Percentiles rank a stretch among this genome's conserved stretches.
phyloP scores from a whole-genome alignment of 1,140 invertebrate species.

The Theocolax elegans region DNA sequence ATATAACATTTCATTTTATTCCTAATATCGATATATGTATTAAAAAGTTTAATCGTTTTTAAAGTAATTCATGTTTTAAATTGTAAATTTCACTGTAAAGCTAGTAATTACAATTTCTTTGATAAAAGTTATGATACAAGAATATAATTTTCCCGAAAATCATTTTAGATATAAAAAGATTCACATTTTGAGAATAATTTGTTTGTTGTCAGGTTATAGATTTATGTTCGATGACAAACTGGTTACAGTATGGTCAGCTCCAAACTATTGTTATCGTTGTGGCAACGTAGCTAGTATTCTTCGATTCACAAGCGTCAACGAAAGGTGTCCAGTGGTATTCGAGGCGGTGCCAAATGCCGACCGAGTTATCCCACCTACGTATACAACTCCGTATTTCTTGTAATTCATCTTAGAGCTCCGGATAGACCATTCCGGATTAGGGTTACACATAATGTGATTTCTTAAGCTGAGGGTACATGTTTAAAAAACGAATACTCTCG shows the following conservation, averaged over 20 bases:
- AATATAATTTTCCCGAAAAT: too few relatives aligned
- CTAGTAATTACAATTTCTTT: too few relatives aligned
- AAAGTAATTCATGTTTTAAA: too few relatives aligned
- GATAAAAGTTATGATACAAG: too few relatives aligned
- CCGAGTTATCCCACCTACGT: slow-evolving; percentile 89
- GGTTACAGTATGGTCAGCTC: slow-evolving; percentile 97
- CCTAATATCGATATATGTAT: too few relatives aligned
- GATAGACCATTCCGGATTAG: slow-evolving; percentile 14
- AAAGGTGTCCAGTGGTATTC: slow-evolving; percentile 88
- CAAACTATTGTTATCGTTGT: slow-evolving; percentile 96
- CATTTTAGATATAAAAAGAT: too few relatives aligned
- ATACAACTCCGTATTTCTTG: slow-evolving; percentile 96
- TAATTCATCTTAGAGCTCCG: slow-evolving; percentile 67
- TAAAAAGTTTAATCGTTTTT: too few relatives aligned
- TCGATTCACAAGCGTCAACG: slow-evolving; percentile 81
- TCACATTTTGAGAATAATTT: too few relatives aligned
- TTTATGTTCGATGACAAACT: slow-evolving; percentile 96
- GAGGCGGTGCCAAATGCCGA: slow-evolving; percentile 93
- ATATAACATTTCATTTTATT: too few relatives aligned
- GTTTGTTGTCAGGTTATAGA: slow-evolving; percentile 79
- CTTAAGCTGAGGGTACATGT: too few relatives aligned
- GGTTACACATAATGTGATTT: not conserved
- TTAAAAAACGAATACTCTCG: slow-evolving; percentile 1
- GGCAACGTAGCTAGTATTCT: slow-evolving; percentile 94
- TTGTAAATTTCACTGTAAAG: too few relatives aligned